Conservation (phyloP, 2,888 invertebrate genomes). For the Mystacides longicornis region DNA sequence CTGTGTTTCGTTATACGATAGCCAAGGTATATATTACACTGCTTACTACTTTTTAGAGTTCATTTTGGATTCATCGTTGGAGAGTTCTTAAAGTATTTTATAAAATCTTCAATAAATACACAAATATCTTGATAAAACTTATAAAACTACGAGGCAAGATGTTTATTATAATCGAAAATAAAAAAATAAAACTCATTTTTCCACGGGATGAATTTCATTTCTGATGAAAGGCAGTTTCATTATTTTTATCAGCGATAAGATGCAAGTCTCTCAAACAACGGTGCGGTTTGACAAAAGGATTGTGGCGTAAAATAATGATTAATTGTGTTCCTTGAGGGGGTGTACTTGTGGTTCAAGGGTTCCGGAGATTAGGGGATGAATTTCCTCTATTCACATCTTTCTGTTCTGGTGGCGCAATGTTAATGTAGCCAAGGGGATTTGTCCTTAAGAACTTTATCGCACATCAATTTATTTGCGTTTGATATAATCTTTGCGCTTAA, state of each 20-base stretch:
- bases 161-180: no score
- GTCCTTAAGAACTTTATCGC: conserved; percentile 25
- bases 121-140: no score
- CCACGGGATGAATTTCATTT: no score
- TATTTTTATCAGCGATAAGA: conserved; percentile 14
- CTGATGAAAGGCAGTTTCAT: no score
- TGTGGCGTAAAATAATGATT: conserved; percentile 27
- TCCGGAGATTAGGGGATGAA: conserved; percentile 23
- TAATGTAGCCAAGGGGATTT: conserved; percentile 25
- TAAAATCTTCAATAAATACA: no score
- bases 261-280: conserved; percentile 3
- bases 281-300: conserved; percentile 24
- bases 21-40: no score
- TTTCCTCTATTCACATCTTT: conserved; percentile 17
- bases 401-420: conserved; percentile 19
- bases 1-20: no score
- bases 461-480: conserved; percentile 25
- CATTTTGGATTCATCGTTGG: no score
- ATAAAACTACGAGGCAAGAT: no score
- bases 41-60: no score
- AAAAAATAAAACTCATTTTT: no score
- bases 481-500: conserved; percentile 23
- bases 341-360: conserved; percentile 10
- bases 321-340: conserved; percentile 23
- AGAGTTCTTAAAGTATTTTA: no score